Percentiles rank a stretch among this genome's conserved stretches.
Evolutionary conservation across 2,113 vertebrate genomes (phyloP).

Genomic region (Lipophrys pholis): DNA sequence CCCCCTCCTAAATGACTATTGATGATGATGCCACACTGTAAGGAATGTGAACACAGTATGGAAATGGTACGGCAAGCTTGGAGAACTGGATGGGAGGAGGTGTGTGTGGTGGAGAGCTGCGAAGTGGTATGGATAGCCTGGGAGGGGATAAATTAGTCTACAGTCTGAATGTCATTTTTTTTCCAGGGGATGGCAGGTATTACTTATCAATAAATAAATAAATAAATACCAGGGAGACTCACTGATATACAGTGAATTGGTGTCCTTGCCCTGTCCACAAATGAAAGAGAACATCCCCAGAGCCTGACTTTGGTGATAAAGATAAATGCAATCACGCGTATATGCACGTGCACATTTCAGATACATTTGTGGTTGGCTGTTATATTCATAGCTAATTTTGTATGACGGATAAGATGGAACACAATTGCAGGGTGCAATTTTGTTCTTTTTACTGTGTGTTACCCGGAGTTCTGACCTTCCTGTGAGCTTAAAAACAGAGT

Average conservation of each 20-base stretch:
- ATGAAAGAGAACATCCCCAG: constrained; percentile 23
- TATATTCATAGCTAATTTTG: constrained; percentile 15
- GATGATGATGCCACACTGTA: constrained; percentile 78
- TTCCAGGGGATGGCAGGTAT: constrained; percentile 23
- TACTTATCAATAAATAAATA: constrained; percentile 28
- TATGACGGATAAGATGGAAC: background rate
- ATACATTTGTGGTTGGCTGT: constrained; percentile 27
- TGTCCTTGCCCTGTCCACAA: constrained; percentile 37
- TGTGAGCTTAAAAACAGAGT: constrained; percentile 34
- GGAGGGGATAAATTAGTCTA: constrained; percentile 38
- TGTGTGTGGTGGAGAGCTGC: constrained; percentile 19
- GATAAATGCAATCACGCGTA: background rate
- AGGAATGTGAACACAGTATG: constrained; percentile 75
- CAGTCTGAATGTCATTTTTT: constrained; percentile 35
- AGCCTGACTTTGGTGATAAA: constrained; percentile 8
- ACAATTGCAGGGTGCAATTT: constrained; percentile 9
- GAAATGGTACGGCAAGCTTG: constrained; percentile 64
- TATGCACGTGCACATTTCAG: background rate
- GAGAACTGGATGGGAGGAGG: constrained; percentile 31
- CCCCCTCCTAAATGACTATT: constrained; percentile 83
- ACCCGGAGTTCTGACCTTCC: constrained; percentile 53
- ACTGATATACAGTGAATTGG: background rate
- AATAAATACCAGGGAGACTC: background rate
- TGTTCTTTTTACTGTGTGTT: constrained; percentile 29
- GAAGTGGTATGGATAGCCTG: constrained; percentile 21